Conservation (phyloP, 2,113 vertebrate species). For the Corythornis madagascariensis region DNA sequence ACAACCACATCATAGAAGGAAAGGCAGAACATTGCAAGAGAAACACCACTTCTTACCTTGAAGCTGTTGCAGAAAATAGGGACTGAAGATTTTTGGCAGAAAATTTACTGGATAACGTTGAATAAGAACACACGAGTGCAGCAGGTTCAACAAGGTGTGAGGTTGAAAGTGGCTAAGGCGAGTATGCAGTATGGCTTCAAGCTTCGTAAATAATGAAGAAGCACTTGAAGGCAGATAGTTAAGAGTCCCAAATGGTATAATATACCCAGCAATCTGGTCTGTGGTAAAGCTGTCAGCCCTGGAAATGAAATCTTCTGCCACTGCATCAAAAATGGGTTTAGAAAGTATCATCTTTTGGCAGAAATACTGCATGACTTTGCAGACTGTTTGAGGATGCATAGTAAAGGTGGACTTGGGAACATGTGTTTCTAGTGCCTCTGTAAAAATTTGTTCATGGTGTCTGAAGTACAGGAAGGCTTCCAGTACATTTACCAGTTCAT, state of each 20-base stretch:
- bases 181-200: constrained; percentile 79
- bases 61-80: constrained; percentile 87
- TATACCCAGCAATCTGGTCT: constrained; percentile 79
- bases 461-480: constrained; percentile 85
- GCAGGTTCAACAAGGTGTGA: constrained; percentile 79
- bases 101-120: constrained; percentile 90
- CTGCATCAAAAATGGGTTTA: constrained; percentile 77
- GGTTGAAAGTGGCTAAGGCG: constrained; percentile 83
- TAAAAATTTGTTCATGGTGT: constrained; percentile 79
- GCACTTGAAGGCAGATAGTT: constrained; percentile 88
- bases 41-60: constrained; percentile 79
- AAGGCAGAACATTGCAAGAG: background rate
- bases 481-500: constrained; percentile 81
- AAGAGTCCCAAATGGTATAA: constrained; percentile 86
- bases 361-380: constrained; percentile 84
- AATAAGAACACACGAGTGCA: constrained; percentile 87
- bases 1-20: background rate
- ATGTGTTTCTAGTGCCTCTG: constrained; percentile 78
- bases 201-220: constrained; percentile 80
- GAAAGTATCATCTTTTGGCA: constrained; percentile 80
- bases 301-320: constrained; percentile 86
- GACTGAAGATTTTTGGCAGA: constrained; percentile 87
- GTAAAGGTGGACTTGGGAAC: constrained; percentile 65
- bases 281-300: constrained; percentile 80
- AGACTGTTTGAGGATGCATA: constrained; percentile 77